Base-by-base conservation (phyloP, 2,888 invertebrate species). In the Parthenolecanium corni region DNA sequence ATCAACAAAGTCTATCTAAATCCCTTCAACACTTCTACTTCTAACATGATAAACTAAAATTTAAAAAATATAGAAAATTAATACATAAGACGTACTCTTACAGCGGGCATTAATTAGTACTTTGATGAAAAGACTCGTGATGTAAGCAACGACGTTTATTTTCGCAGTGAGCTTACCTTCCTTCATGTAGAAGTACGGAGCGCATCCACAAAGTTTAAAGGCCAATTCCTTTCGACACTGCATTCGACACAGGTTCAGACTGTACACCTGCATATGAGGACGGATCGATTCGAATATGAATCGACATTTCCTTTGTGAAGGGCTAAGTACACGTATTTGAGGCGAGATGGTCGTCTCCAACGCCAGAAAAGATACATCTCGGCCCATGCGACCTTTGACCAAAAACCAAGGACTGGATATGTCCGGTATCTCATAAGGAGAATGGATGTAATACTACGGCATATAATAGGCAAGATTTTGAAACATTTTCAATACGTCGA, bases 111-210 rank as follows among this genome's bases (percentile, higher is more conserved):
- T n/a, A n/a, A n/a, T n/a, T n/a, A n/a, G n/a, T n/a, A n/a, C n/a
- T n/a, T n/a, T n/a, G n/a, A n/a, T n/a, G n/a, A n/a, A n/a, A n/a
- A n/a, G n/a, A n/a, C n/a, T n/a, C n/a, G n/a, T n/a, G n/a, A n/a
- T n/a, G n/a, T n/a, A n/a, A n/a, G n/a, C n/a, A n/a, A n/a, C n/a
- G n/a, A n/a, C n/a, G n/a, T n/a, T n/a, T n/a, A n/a, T n/a, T n/a
- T n/a, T n/a, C n/a, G n/a, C n/a, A n/a, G n/a, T n/a, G n/a, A n/a
- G n/a, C 74, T 74, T 72, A 84, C 86, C 79, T 65, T 77, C 76
- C 64, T 76, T 79, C 65, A 83, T 78, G 67, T 85, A 86, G 70
- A 87, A 87, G 71, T 85, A 83, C 0, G 88, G 88, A 38, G 83
- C 75, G 71, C 88, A 88, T 0, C 78, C 78, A 70, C 87, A 88